Conservation (phyloP, 2,113 vertebrate species). For the Paracanthobrama guichenoti region DNA sequence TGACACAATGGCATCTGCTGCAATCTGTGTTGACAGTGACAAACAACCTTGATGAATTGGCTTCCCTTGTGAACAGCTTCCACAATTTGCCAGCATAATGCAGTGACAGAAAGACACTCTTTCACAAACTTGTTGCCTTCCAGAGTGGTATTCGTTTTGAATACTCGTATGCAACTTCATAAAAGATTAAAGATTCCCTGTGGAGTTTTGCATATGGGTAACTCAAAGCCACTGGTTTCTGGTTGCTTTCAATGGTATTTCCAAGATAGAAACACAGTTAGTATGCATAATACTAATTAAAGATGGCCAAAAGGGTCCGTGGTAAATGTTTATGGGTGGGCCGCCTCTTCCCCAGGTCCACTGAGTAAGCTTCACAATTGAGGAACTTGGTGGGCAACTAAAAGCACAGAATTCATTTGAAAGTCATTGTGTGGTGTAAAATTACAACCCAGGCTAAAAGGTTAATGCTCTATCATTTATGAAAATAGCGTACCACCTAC, state of each 20-base stretch:
- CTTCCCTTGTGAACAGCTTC: constrained; percentile 54
- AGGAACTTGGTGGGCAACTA: neutral
- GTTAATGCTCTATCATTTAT: neutral
- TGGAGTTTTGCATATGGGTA: neutral
- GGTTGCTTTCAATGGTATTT: neutral
- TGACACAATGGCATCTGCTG: constrained; percentile 52
- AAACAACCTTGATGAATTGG: constrained; percentile 60
- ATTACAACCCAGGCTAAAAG: neutral
- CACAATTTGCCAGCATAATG: constrained; percentile 52
- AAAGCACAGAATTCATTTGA: neutral
- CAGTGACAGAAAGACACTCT: constrained; percentile 30
- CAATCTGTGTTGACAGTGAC: constrained; percentile 56
- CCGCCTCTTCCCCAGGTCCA: neutral
- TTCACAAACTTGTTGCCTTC: constrained; percentile 36
- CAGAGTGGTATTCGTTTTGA: constrained; percentile 1
- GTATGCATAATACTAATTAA: neutral
- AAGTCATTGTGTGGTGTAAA: neutral
- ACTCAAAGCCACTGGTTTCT: neutral
- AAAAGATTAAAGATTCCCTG: constrained; percentile 5
- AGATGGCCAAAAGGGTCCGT: neutral
- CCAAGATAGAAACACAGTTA: neutral
- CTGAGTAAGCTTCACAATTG: neutral
- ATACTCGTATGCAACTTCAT: neutral
- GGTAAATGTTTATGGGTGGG: neutral
- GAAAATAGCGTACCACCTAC: neutral